phyloP scores from a whole-genome alignment of 2,797 vertebrate genomes.

The Thamnophis elegans region DNA sequence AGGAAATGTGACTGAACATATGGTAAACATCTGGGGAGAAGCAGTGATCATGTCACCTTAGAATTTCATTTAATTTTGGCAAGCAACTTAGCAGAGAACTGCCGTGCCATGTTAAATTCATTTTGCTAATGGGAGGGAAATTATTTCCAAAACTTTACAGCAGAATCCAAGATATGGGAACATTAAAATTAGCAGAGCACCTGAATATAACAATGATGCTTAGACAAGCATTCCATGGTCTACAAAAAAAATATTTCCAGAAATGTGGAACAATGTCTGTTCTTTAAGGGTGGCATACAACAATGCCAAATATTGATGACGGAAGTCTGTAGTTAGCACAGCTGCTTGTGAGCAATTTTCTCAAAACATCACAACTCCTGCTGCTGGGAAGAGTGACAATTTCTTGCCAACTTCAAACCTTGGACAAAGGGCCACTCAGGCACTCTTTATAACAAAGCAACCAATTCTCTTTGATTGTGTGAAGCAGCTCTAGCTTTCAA shows the following conservation, averaged over 20 bases:
- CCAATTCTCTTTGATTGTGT: neutral
- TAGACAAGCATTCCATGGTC: rapidly evolving
- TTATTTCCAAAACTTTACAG: rapidly evolving
- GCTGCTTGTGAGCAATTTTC: neutral
- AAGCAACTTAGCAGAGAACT: neutral
- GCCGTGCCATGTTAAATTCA: slow-evolving; percentile 7
- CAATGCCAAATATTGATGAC: neutral
- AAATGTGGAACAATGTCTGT: neutral
- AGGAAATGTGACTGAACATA: neutral
- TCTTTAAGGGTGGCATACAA: neutral
- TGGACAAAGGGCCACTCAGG: neutral
- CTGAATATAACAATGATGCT: rapidly evolving
- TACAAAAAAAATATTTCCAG: neutral
- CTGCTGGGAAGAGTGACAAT: neutral
- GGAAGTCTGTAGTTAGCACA: neutral
- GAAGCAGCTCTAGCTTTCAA: neutral
- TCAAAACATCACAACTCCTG: neutral
- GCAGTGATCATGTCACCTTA: neutral
- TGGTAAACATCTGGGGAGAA: neutral
- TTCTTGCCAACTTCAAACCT: neutral
- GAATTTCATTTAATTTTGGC: neutral
- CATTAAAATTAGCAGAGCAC: neutral
- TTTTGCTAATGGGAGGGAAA: slow-evolving; percentile 23
- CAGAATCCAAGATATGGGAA: neutral
- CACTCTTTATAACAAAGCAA: neutral